Conservation (phyloP, 2,888 invertebrate genomes). For the Thecocarcelia acutangulata region DNA sequence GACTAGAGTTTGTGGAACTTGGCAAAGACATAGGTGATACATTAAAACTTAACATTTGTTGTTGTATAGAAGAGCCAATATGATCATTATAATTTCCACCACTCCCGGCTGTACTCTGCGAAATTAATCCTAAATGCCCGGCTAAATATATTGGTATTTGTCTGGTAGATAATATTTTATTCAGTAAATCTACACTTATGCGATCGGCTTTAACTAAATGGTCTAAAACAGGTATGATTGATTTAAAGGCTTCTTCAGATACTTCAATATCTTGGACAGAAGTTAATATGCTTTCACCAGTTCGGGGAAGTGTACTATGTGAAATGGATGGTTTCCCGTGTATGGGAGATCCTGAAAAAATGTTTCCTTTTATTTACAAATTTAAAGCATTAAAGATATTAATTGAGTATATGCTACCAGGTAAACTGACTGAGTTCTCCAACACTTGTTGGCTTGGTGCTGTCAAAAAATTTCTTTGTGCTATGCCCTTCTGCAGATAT, state of each 20-base stretch:
- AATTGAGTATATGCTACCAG: conserved; percentile 78
- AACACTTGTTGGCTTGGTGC: conserved; percentile 81
- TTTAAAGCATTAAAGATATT: conserved; percentile 15
- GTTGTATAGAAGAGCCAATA: conserved; percentile 69
- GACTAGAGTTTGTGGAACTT: conserved; percentile 64
- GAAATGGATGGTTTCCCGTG: conserved; percentile 81
- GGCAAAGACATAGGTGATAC: conserved; percentile 79
- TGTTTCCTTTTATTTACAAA: conserved; percentile 1
- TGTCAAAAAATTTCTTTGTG: conserved; percentile 81
- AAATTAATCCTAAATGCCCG: conserved; percentile 83
- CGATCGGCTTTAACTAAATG: conserved; percentile 81
- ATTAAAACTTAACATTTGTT: conserved; percentile 79
- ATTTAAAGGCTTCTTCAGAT: conserved; percentile 82
- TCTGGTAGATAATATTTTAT: conserved; percentile 81
- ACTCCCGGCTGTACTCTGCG: conserved; percentile 81
- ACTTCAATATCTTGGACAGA: conserved; percentile 78
- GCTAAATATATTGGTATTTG: conserved; percentile 83
- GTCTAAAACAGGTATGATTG: conserved; percentile 81
- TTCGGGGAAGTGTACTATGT: conserved; percentile 76
- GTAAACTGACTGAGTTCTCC: conserved; percentile 82
- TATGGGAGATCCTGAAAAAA: conserved; percentile 84
- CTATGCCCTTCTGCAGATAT: conserved; percentile 85
- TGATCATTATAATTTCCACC: conserved; percentile 77
- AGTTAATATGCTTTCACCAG: conserved; percentile 39
- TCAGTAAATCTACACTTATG: conserved; percentile 80